Evolutionary conservation across 1,140 invertebrate genomes (phyloP).

Genomic region (Lasioglossum baleicum): DNA sequence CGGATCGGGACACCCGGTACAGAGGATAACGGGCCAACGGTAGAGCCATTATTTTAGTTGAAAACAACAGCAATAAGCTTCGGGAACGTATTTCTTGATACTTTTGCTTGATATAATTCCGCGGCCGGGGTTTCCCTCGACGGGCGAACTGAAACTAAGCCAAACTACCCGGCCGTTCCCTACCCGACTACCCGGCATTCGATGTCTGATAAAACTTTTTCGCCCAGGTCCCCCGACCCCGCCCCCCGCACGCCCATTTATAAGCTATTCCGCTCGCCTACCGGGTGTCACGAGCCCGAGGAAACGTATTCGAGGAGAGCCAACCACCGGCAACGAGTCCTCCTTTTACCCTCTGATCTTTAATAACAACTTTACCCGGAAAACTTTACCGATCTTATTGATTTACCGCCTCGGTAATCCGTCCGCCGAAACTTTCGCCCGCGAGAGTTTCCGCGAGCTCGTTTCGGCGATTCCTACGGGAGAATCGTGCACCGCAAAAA

Average conservation of each 20-base stretch:
- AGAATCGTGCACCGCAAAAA: background rate
- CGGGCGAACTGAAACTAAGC: slow-evolving; percentile 70
- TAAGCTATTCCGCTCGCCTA: slow-evolving; percentile 62
- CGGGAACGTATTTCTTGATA: slow-evolving; percentile 72
- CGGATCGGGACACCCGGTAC: slow-evolving; percentile 23
- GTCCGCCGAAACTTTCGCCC: slow-evolving; percentile 22
- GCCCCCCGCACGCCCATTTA: slow-evolving; percentile 46
- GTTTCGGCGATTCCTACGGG: background rate
- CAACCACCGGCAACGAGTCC: background rate
- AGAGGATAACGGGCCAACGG: slow-evolving; percentile 9
- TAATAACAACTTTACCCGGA: slow-evolving; percentile 54
- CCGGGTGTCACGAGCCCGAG: slow-evolving; percentile 59
- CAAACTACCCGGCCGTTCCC: slow-evolving; percentile 65
- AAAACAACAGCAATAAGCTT: slow-evolving; percentile 76
- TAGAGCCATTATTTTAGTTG: slow-evolving; percentile 70
- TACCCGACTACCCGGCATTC: slow-evolving; percentile 62
- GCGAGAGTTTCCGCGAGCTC: background rate
- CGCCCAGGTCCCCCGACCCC: slow-evolving; percentile 10
- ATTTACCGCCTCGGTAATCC: slow-evolving; percentile 50
- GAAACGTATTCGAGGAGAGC: slow-evolving; percentile 47
- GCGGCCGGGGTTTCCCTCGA: slow-evolving; percentile 37
- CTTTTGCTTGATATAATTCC: slow-evolving; percentile 73
- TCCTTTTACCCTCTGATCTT: slow-evolving; percentile 55
- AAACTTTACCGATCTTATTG: slow-evolving; percentile 56
- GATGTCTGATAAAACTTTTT: slow-evolving; percentile 73